Conservation (phyloP, 2,113 vertebrate species). For the Pelecanus crispus region DNA sequence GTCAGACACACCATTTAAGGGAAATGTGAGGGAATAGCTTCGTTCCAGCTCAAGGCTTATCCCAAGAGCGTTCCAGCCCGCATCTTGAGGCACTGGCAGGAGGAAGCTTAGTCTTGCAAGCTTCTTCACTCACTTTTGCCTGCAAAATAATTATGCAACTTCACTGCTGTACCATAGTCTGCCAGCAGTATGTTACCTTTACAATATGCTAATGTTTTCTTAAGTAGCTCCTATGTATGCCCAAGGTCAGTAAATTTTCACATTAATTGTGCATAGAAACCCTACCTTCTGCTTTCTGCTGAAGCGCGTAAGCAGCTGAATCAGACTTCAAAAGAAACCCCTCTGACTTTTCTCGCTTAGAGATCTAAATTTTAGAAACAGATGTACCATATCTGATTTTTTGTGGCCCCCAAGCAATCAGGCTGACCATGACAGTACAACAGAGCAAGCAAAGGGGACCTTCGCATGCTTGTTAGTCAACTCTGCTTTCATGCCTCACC, state of each 20-base stretch:
- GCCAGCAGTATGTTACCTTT: not conserved
- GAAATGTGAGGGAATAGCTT: not conserved
- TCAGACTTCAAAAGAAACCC: not conserved
- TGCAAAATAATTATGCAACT: not conserved
- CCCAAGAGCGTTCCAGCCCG: not conserved
- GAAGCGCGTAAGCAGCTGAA: not conserved
- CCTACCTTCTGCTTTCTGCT: not conserved
- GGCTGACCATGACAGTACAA: not conserved
- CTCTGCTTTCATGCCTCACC: not conserved
- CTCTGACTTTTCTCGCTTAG: not conserved
- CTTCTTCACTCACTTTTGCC: not conserved
- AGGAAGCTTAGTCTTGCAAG: not conserved
- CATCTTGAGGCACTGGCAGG: not conserved
- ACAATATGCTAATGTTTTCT: fast-evolving
- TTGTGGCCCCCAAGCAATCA: not conserved
- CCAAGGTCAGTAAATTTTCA: not conserved
- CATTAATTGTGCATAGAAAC: not conserved
- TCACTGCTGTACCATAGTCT: not conserved
- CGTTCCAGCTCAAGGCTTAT: not conserved
- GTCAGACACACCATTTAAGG: conserved; percentile 5
- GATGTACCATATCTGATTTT: not conserved
- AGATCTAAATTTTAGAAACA: not conserved
- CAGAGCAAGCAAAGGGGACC: fast-evolving
- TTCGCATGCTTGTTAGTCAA: not conserved
- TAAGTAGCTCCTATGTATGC: not conserved